These are phyloP conservation scores for Collichthys lucidus DNA, from an alignment of 2,113 vertebrate genomes.

Conservation along the genomic window DNA sequence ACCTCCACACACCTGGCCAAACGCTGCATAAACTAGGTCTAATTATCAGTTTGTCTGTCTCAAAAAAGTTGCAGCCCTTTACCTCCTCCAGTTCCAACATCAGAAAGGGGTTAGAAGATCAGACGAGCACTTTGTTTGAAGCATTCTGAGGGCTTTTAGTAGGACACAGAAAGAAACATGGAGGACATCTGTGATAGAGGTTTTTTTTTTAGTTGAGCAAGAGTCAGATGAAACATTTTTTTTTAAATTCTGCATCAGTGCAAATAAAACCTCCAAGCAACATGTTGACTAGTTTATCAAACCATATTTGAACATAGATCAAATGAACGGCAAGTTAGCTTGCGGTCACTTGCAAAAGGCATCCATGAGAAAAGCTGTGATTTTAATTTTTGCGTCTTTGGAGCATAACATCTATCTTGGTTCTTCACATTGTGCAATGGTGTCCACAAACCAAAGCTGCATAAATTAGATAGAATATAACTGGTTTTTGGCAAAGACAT, in stretches of 20 bases:
- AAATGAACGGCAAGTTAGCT: background rate
- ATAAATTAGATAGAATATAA: conserved; percentile 1
- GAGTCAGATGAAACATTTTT: background rate
- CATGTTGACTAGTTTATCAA: background rate
- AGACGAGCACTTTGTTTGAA: background rate
- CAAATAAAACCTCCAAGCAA: background rate
- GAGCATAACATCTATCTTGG: background rate
- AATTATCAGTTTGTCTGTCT: background rate
- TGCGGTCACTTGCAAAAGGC: background rate
- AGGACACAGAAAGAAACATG: background rate
- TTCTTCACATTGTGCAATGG: no score
- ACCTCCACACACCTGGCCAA: background rate
- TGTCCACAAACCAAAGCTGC: background rate
- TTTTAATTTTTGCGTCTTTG: background rate
- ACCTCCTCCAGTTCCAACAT: background rate
- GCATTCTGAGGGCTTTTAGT: background rate
- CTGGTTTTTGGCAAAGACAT: background rate
- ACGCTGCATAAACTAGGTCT: background rate
- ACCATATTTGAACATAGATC: background rate
- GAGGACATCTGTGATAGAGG: background rate
- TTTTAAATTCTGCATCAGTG: background rate
- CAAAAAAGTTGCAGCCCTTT: no score
- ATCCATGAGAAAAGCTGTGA: background rate
- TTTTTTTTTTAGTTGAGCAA: background rate
- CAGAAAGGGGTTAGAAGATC: background rate